Evolutionary conservation across 2,888 invertebrate genomes (phyloP).

Genomic region (Drosophila niveifrons): DNA sequence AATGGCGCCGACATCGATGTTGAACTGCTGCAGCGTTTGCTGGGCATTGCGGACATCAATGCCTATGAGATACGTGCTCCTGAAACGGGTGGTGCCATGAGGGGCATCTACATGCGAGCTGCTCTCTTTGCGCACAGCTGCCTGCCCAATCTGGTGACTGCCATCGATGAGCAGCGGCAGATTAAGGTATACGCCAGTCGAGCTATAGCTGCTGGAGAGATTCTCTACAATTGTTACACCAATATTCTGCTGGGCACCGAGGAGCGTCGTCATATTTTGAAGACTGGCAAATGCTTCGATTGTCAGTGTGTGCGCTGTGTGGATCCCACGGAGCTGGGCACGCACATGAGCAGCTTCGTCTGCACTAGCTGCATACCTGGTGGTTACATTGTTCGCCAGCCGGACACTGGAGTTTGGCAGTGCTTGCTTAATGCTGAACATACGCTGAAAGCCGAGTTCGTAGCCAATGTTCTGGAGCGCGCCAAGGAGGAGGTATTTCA

Average conservation of each 20-base stretch:
- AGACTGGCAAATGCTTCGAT: constrained; percentile 91
- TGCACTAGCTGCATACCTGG: constrained; percentile 65
- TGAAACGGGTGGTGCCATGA: constrained; percentile 84
- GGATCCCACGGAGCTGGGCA: constrained; percentile 90
- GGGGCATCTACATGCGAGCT: constrained; percentile 90
- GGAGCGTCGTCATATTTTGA: constrained; percentile 88
- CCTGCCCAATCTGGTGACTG: constrained; percentile 89
- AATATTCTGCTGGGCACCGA: constrained; percentile 90
- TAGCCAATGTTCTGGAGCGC: constrained; percentile 86
- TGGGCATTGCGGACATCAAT: constrained; percentile 92
- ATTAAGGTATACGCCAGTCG: constrained; percentile 89
- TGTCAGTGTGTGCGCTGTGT: constrained; percentile 89
- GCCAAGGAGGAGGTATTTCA: constrained; percentile 86
- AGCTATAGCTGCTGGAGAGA: constrained; percentile 87
- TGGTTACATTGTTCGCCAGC: constrained; percentile 62
- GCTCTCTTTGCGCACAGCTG: constrained; percentile 92
- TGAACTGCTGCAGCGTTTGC: constrained; percentile 88
- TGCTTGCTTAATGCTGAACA: constrained; percentile 75
- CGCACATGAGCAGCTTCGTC: constrained; percentile 87
- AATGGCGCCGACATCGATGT: constrained; percentile 83
- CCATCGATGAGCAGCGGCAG: constrained; percentile 89
- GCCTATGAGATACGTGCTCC: constrained; percentile 90
- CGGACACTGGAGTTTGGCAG: constrained; percentile 68
- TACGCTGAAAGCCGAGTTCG: constrained; percentile 82
- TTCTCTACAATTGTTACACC: constrained; percentile 90